Conservation (phyloP, 2,888 invertebrate genomes). For the Hirtodrosophila trivittata region DNA sequence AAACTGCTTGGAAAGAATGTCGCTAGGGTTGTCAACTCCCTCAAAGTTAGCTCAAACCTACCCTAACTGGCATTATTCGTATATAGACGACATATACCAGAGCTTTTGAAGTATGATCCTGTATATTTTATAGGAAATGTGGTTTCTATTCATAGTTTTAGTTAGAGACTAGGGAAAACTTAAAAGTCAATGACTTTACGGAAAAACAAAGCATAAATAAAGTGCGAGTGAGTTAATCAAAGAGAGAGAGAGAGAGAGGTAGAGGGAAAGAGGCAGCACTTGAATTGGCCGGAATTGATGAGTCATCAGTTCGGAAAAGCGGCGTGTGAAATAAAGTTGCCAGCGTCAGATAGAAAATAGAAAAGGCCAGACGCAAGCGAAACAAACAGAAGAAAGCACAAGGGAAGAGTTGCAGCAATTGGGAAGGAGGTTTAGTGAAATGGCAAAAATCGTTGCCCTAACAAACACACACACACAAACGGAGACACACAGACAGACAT, state of each 20-base stretch:
- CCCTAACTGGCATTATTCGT: not conserved
- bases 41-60: not conserved
- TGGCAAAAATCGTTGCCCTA: conserved; percentile 46
- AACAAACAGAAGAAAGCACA: too few relatives aligned
- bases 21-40: not conserved
- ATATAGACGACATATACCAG: too few relatives aligned
- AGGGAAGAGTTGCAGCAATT: not conserved
- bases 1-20: not conserved
- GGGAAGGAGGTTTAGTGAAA: conserved; percentile 39
- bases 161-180: not conserved
- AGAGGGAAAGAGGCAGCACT: conserved; percentile 3
- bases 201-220: not conserved
- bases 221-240: conserved; percentile 6
- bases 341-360: conserved; percentile 31
- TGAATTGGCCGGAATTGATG: conserved; percentile 29
- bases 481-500: conserved; percentile 17
- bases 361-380: conserved; percentile 29
- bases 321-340: conserved; percentile 22
- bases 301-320: conserved; percentile 38
- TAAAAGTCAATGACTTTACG: conserved; percentile 3
- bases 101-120: too few relatives aligned
- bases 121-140: too few relatives aligned
- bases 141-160: not conserved
- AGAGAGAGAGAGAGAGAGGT: not conserved
- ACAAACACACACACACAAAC: conserved; percentile 30